Conservation (phyloP, 2,797 vertebrate genomes). For the Acanthis flammea region DNA sequence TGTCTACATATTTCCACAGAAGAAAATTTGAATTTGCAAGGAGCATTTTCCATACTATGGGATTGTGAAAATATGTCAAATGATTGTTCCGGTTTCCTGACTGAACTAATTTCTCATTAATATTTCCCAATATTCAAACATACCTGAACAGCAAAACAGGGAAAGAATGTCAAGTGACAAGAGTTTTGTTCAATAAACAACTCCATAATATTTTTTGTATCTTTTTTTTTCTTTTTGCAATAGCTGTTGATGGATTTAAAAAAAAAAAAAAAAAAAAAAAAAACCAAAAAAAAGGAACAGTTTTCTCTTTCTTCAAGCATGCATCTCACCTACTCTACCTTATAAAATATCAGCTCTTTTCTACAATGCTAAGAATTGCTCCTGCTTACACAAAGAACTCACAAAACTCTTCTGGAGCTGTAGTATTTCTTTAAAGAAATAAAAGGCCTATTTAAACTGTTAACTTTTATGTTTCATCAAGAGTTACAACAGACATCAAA, state of each 20-base stretch:
- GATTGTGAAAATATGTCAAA: neutral
- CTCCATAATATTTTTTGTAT: neutral
- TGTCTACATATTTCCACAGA: neutral
- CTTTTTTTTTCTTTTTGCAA: neutral
- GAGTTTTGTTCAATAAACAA: neutral
- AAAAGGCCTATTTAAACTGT: conserved; percentile 7
- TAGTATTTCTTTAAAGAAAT: conserved; percentile 10
- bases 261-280: neutral
- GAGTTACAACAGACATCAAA: conserved; percentile 55
- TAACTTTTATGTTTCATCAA: conserved; percentile 48
- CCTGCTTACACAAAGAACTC: neutral
- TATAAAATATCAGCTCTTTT: neutral
- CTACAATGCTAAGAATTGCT: neutral
- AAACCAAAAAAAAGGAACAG: rapidly evolving
- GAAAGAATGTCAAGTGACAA: neutral
- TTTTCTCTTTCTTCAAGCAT: neutral
- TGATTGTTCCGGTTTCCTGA: neutral
- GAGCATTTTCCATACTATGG: neutral
- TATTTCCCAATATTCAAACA: neutral
- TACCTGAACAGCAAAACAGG: neutral
- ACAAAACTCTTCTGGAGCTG: neutral
- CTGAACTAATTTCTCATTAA: neutral
- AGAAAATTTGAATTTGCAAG: neutral
- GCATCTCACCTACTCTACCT: neutral
- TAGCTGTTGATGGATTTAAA: neutral